Conservation (phyloP, 1,140 invertebrate genomes). For the Melanaphis sacchari region DNA sequence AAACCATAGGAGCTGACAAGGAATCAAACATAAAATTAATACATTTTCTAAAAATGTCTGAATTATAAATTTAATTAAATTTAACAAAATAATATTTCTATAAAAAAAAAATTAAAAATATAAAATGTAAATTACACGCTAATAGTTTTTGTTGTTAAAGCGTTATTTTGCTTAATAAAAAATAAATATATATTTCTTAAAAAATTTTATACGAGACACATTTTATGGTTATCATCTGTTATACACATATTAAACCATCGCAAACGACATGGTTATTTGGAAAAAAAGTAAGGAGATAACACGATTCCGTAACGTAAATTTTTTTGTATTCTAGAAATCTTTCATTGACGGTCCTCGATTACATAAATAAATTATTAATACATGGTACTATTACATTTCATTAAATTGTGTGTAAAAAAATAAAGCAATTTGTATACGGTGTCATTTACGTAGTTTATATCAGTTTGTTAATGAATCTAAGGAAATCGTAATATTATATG, state of each 20-base stretch:
- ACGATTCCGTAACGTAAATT: background rate
- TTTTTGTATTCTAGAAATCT: background rate
- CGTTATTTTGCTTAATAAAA: no score
- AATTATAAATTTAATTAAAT: no score
- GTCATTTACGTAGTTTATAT: background rate
- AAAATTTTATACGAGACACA: no score
- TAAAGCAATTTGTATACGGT: background rate
- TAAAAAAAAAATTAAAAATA: no score
- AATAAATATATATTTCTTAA: no score
- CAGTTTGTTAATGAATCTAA: conserved; percentile 16
- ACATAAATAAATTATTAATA: background rate
- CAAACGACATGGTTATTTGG: background rate
- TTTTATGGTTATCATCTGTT: background rate
- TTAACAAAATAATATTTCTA: no score
- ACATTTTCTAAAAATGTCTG: no score
- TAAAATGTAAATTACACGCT: no score
- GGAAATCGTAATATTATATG: background rate
- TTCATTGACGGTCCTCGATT: background rate
- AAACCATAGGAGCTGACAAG: no score
- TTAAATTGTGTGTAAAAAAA: background rate
- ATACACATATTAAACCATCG: background rate
- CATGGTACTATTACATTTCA: background rate
- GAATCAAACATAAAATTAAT: no score
- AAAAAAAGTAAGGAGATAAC: background rate
- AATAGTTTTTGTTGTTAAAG: no score